phyloP scores from a whole-genome alignment of 2,113 vertebrate species.

The Bagarius yarrelli region DNA sequence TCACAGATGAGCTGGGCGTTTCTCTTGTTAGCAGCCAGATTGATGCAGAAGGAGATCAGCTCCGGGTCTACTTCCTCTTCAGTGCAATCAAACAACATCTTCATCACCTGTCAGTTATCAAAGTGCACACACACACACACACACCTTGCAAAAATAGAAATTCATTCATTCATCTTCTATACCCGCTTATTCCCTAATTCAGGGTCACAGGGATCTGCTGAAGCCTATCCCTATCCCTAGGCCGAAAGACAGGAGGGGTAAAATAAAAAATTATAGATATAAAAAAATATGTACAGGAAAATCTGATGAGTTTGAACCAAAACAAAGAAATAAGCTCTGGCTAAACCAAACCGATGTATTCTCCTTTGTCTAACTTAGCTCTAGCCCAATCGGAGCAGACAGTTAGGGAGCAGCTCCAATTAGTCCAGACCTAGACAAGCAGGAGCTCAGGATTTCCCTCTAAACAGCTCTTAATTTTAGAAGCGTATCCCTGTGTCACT shows the following conservation, averaged over 20 bases:
- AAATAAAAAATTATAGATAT: too few species aligned
- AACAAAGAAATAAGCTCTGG: neutral
- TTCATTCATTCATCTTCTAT: too few species aligned
- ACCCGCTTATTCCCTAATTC: too few species aligned
- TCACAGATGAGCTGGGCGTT: conserved; percentile 94
- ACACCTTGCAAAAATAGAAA: too few species aligned
- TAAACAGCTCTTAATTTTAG: conserved; percentile 50
- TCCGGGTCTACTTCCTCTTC: conserved; percentile 85
- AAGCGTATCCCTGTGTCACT: conserved; percentile 49
- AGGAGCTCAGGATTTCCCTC: conserved; percentile 39
- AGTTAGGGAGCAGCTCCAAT: conserved; percentile 19
- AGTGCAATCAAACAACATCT: conserved; percentile 84
- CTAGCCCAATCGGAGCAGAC: neutral
- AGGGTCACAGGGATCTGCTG: too few species aligned
- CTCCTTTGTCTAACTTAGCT: neutral
- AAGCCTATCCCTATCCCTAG: too few species aligned
- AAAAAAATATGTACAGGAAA: neutral
- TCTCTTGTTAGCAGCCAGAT: conserved; percentile 93
- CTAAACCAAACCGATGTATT: neutral
- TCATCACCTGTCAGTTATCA: conserved; percentile 82
- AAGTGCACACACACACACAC: neutral
- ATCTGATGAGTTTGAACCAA: neutral
- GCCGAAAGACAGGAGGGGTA: too few species aligned
- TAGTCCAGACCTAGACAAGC: conserved; percentile 10
- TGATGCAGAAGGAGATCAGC: conserved; percentile 94